Base-by-base conservation (phyloP, 1,140 invertebrate species). In the Dreissena rostriformis region DNA sequence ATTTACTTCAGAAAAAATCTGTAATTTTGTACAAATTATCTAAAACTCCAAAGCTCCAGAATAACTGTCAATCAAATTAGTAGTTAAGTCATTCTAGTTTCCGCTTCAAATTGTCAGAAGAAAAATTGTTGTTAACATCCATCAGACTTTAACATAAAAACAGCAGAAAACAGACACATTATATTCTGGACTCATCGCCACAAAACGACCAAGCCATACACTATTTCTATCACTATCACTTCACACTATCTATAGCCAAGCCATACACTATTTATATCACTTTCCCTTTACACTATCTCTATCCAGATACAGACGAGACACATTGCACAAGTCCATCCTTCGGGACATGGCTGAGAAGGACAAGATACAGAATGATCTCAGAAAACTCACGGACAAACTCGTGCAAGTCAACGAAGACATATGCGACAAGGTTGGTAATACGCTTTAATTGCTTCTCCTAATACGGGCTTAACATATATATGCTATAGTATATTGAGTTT, bases 291-390 rank as follows among this genome's bases (percentile, higher is more conserved):
- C n/a, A n/a, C n/a, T n/a, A n/a, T n/a, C n/a, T n/a, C n/a, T n/a
- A 65, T 80, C 65, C 6, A 81, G 79, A 65, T 70, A 73, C 17
- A 72, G 66, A 65, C 68, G 78, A n/a, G 79, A 81, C 29, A 57
- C 28, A 2, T 26, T 81, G 12, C 79, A 81, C 55, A 72, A 70
- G 26, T 57, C 71, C 12, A 63, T 81, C 26, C 53, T 63, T 11
- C 63, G 66, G 17, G 79, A 81, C 52, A 63, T 65, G 57, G 61
- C n/a, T 24, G 68, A 73, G 53, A 81, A 81, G 53, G 79, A 81
- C 17, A 81, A 81, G 57, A 52, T 81, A 51, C 79, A 81, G 55
- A 72, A 73, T 52, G 79, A 81, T 73, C 55, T 73, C 15, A 72
- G 55, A 81, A 81, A 52, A 49, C 55, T 81, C 11, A 81, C 79